phyloP scores from a whole-genome alignment of 1,140 invertebrate genomes.

The Macrostomum lignano region DNA sequence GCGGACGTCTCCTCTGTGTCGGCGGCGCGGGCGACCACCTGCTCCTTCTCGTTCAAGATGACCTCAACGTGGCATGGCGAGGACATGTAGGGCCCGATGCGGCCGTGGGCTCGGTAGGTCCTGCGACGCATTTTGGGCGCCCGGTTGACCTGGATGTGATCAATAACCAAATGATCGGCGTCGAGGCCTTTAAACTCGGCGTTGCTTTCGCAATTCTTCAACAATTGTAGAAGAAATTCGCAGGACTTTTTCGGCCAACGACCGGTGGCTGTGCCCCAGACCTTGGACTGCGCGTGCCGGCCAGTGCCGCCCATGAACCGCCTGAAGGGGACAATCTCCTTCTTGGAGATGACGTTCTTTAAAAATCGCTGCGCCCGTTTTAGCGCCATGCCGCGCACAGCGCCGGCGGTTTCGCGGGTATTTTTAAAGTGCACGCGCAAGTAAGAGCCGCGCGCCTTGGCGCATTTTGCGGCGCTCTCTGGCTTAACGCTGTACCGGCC shows the following conservation, averaged over 20 bases:
- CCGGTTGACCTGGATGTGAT: constrained; percentile 88
- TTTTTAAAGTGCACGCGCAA: constrained; percentile 97
- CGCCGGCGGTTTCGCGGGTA: constrained; percentile 84
- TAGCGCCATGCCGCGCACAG: constrained; percentile 71
- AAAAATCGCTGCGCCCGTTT: constrained; percentile 67
- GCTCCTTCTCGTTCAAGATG: constrained; percentile 74
- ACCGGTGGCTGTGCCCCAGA: constrained; percentile 74
- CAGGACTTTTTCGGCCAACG: constrained; percentile 97
- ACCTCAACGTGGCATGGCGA: constrained; percentile 95
- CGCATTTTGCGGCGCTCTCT: too few species aligned
- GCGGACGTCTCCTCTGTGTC: constrained; percentile 34
- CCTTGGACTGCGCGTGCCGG: constrained; percentile 85
- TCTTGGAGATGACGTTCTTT: constrained; percentile 80
- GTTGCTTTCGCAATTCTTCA: constrained; percentile 93
- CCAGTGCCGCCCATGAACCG: constrained; percentile 89
- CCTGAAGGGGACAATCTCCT: constrained; percentile 93
- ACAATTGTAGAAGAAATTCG: constrained; percentile 73
- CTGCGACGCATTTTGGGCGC: constrained; percentile 80
- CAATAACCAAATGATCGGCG: constrained; percentile 78
- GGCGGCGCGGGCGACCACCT: constrained; percentile 50
- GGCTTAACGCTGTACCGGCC: too few species aligned
- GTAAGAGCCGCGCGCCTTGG: constrained; percentile 85
- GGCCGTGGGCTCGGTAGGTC: constrained; percentile 92
- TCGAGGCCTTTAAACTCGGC: constrained; percentile 85
- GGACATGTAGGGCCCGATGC: constrained; percentile 98